Conservation (phyloP, 2,113 vertebrate genomes). For the Phalacrocorax pelagicus region DNA sequence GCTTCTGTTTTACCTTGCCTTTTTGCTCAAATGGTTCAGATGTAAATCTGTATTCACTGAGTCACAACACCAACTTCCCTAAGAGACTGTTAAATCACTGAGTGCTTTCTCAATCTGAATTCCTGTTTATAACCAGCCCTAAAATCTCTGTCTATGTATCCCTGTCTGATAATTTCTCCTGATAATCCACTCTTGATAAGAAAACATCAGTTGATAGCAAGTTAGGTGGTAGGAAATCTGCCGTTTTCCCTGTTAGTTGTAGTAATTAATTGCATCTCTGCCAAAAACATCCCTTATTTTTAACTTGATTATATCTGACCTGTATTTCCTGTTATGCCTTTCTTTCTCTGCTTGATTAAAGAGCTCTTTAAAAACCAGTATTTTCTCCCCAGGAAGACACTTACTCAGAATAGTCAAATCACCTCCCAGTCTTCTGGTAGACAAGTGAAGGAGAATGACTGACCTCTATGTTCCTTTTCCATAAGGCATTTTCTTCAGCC, state of each 20-base stretch:
- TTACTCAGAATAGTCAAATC: not conserved
- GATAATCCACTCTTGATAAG: not conserved
- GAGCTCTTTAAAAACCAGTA: not conserved
- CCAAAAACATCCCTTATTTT: not conserved
- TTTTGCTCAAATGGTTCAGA: not conserved
- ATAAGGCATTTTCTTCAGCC: not conserved
- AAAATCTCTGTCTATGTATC: not conserved
- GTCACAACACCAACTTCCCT: not conserved
- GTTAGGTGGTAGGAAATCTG: not conserved
- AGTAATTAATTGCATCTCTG: not conserved
- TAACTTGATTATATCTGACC: not conserved
- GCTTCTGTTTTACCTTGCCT: not conserved
- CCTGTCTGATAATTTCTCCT: not conserved
- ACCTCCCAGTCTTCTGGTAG: not conserved
- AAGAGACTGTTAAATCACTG: not conserved
- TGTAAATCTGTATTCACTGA: not conserved
- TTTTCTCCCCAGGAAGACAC: conserved; percentile 21
- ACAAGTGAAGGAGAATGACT: not conserved
- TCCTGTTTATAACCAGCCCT: not conserved
- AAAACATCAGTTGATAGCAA: not conserved
- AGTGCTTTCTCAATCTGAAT: not conserved
- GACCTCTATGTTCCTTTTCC: not conserved
- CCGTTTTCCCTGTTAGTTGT: not conserved
- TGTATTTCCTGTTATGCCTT: not conserved
- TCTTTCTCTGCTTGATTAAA: not conserved